Conservation (phyloP, 2,888 invertebrate genomes). For the Neoaliturus tenellus region DNA sequence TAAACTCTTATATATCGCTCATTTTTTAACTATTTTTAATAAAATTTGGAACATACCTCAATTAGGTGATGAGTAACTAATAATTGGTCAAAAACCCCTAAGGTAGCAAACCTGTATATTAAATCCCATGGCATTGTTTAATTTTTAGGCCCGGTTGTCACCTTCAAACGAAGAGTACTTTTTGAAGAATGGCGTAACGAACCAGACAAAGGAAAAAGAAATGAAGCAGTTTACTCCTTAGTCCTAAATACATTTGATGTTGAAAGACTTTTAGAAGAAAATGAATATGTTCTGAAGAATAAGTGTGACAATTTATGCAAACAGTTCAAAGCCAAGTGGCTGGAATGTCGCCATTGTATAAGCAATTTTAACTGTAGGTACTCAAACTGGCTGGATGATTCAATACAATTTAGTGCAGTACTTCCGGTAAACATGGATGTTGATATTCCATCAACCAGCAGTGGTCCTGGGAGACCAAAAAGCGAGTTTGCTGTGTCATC, state of each 20-base stretch:
- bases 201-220: neutral
- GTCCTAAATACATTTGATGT: neutral
- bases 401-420: neutral
- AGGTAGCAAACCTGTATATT: no score
- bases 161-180: neutral
- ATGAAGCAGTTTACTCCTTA: neutral
- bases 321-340: neutral
- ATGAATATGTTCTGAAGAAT: neutral
- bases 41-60: no score
- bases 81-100: no score
- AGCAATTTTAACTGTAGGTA: neutral
- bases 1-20: no score
- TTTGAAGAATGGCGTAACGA: neutral
- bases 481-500: neutral
- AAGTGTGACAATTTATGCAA: neutral
- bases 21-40: no score
- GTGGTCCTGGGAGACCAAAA: conserved; percentile 21
- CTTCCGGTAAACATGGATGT: neutral
- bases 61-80: no score
- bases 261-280: neutral
- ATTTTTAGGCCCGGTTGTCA: neutral
- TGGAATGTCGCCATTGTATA: neutral
- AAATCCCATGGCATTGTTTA: no score
- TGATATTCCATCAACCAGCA: conserved; percentile 12
- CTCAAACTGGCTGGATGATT: neutral